Evolutionary conservation across 2,888 invertebrate genomes (phyloP).

Genomic region (Tachina lurida): DNA sequence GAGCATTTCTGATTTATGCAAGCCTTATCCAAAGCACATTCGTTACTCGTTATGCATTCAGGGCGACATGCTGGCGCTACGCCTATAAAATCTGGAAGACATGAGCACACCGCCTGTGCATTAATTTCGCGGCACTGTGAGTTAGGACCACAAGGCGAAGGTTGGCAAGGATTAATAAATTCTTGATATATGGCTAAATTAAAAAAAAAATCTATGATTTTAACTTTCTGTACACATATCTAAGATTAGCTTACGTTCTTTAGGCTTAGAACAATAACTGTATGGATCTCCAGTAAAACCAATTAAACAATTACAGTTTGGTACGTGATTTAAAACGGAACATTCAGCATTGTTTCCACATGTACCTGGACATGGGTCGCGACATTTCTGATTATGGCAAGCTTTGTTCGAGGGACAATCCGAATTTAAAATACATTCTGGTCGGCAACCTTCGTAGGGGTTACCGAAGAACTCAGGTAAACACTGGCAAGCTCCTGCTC

Average conservation of each 20-base stretch:
- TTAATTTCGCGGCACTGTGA: slow-evolving; percentile 89
- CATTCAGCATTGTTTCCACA: slow-evolving; percentile 90
- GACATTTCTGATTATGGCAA: slow-evolving; percentile 89
- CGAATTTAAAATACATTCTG: slow-evolving; percentile 88
- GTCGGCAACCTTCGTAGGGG: slow-evolving; percentile 90
- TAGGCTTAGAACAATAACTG: slow-evolving; percentile 83
- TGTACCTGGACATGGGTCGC: slow-evolving; percentile 89
- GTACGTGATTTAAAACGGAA: slow-evolving; percentile 88
- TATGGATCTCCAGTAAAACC: slow-evolving; percentile 87
- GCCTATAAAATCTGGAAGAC: slow-evolving; percentile 87
- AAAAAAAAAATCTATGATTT: slow-evolving; percentile 77
- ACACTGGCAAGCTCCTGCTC: slow-evolving; percentile 88
- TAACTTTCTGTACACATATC: background rate
- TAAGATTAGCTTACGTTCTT: slow-evolving; percentile 80
- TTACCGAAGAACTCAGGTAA: slow-evolving; percentile 88
- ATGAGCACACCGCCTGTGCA: slow-evolving; percentile 88
- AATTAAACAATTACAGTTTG: slow-evolving; percentile 86
- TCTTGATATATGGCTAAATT: slow-evolving; percentile 83
- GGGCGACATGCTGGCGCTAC: slow-evolving; percentile 88
- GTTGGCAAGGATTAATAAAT: slow-evolving; percentile 83
- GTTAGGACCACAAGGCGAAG: slow-evolving; percentile 89
- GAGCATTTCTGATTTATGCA: slow-evolving; percentile 89
- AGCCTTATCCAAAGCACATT: slow-evolving; percentile 87
- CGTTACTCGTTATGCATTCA: slow-evolving; percentile 89
- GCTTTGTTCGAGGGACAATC: slow-evolving; percentile 89